These are phyloP conservation scores for Rhinogobius similis DNA, from an alignment of 2,113 vertebrate genomes.

Conservation along the genomic window DNA sequence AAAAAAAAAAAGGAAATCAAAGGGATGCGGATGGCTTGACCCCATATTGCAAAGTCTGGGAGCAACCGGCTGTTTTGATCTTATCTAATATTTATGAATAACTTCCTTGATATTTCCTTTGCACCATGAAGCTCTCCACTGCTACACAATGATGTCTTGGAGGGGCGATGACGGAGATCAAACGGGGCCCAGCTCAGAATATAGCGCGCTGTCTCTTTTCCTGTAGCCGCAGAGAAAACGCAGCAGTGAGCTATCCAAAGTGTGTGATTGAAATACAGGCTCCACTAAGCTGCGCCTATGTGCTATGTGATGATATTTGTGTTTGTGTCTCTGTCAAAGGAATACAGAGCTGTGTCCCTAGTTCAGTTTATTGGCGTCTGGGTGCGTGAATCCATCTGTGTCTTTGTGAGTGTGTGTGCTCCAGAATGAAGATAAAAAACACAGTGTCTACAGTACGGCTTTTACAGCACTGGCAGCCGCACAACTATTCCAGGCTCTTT, in stretches of 20 bases:
- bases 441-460: constrained; percentile 21
- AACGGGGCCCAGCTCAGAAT: constrained; percentile 62
- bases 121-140: constrained; percentile 61
- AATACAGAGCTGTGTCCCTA: constrained; percentile 46
- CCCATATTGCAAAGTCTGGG: constrained; percentile 67
- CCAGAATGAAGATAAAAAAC: constrained; percentile 22
- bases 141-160: constrained; percentile 75
- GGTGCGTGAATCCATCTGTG: constrained; percentile 30
- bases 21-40: constrained; percentile 68
- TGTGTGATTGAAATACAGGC: constrained; percentile 72
- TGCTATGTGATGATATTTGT: constrained; percentile 66
- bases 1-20: constrained; percentile 45
- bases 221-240: constrained; percentile 60
- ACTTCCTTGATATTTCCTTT: constrained; percentile 77
- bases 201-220: constrained; percentile 46
- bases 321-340: constrained; percentile 68
- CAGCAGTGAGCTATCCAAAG: constrained; percentile 63
- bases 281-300: constrained; percentile 53
- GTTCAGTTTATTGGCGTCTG: constrained; percentile 26
- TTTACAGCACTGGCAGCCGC: constrained; percentile 27
- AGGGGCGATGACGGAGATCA: constrained; percentile 73
- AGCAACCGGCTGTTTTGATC: constrained; percentile 75
- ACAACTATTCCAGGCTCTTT: constrained; percentile 53
- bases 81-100: constrained; percentile 81
- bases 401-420: constrained; percentile 1